A percentile compares a stretch with the other conserved stretches of the same genome.
phyloP scores from a whole-genome alignment of 1,140 invertebrate genomes.

The Anastatus disparis region DNA sequence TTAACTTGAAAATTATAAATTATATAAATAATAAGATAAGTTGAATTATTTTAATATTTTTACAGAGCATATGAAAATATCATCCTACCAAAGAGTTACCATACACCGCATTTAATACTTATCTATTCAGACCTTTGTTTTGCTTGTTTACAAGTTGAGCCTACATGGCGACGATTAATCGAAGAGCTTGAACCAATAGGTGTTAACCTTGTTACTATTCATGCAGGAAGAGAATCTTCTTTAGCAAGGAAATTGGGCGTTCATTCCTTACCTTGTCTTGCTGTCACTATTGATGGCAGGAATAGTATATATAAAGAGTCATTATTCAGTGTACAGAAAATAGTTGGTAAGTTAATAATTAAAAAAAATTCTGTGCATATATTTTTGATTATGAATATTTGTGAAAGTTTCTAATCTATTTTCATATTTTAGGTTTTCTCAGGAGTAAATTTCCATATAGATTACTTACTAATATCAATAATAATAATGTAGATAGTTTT shows the following conservation, averaged over 20 bases:
- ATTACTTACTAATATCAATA: conserved; percentile 77
- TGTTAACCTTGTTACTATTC: conserved; percentile 80
- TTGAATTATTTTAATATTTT: conserved; percentile 34
- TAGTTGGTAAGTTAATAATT: conserved; percentile 72
- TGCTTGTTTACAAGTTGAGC: conserved; percentile 85
- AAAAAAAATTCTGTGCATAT: neutral
- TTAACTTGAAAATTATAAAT: no score
- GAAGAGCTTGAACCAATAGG: conserved; percentile 85
- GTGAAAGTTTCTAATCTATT: neutral
- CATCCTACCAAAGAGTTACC: conserved; percentile 83
- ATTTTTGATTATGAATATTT: neutral
- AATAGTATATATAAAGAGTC: conserved; percentile 83
- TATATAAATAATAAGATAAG: no score
- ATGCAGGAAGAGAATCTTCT: conserved; percentile 81
- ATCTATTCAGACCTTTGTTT: conserved; percentile 96
- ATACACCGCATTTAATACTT: conserved; percentile 83
- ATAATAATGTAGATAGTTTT: conserved; percentile 81
- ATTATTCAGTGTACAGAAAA: conserved; percentile 79
- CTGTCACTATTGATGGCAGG: conserved; percentile 84
- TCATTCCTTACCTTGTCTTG: conserved; percentile 81
- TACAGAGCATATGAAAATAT: conserved; percentile 87
- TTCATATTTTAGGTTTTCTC: conserved; percentile 77
- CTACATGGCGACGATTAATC: conserved; percentile 82
- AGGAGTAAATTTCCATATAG: conserved; percentile 85
- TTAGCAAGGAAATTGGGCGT: conserved; percentile 83